Evolutionary conservation across 1,140 invertebrate species (phyloP), one percentile per base, ranked within the genome.

Genomic region (Acromyrmex charruanus): DNA sequence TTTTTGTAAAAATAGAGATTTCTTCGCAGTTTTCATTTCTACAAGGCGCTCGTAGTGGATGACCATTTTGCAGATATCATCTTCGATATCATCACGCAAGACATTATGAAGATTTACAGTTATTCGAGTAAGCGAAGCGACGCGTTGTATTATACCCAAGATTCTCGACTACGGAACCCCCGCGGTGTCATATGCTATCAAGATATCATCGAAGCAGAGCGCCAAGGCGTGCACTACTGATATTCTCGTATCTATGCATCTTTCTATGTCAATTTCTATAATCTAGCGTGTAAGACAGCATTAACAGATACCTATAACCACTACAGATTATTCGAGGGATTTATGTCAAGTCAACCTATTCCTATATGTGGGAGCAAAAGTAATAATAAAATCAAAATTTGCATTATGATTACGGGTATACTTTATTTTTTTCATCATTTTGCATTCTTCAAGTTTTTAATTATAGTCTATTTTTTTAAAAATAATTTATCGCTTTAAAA

Each of bases 151-250:
- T 71, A 71, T 53, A 84, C 3, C 4, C 86, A 14, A 65, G 69
- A 71, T 72, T 25, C 28, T 65, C 31, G 6, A 55, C 63, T 39
- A 49, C 44, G 87, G 88, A 85, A 88, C 87, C 86, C 79, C 86
- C 72, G 80, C 65, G 58, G 87, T 75, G 72, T 85, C 88, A 85
- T 49, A 66, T 28, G 35, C 65, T 89, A 89, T 85, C 71, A 65
- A 89, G 87, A 88, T 89, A 77, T 71, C 55, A 86, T 88, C 86
- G 86, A 85, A 63, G 81, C 66, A 35, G 53, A 74, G 69, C 44
- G 77, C 75, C 75, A 49, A 75, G 25, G 14, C 71, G 44, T 14
- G 59, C 49, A 81, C 71, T 85, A 77, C 71, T 59, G 81, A 85
- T 49, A 59, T 39, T 39, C 31, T 55, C 81, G 39, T 63, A 74